phyloP scores from a whole-genome alignment of 2,888 invertebrate genomes.

The Diarsia rubi region DNA sequence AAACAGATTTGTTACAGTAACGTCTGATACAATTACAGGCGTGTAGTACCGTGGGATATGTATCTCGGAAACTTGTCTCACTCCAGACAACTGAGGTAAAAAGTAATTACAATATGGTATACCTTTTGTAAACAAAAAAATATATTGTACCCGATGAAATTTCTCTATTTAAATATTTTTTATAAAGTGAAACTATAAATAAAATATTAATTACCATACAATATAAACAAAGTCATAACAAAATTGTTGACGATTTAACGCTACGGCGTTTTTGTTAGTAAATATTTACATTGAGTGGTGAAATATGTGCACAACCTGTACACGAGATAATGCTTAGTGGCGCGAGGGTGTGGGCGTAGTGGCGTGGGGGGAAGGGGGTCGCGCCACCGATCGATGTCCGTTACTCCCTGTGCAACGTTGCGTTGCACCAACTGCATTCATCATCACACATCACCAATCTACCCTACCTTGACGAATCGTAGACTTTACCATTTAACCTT shows the following conservation, averaged over 20 bases:
- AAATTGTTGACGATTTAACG: conserved; percentile 5
- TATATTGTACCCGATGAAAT: background rate
- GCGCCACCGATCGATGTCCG: conserved; percentile 84
- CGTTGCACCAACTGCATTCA: conserved; percentile 82
- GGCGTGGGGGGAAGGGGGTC: conserved; percentile 59
- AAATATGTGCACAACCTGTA: conserved; percentile 70
- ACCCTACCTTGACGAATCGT: conserved; percentile 21
- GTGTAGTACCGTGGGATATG: background rate
- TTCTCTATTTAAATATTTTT: background rate
- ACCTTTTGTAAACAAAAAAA: background rate
- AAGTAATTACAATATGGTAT: background rate
- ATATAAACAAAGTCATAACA: background rate
- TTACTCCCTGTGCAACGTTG: conserved; percentile 80
- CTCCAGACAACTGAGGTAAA: background rate
- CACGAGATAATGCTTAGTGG: conserved; percentile 81
- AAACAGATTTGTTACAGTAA: conserved; percentile 21
- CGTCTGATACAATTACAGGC: conserved; percentile 16
- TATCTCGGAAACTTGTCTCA: conserved; percentile 4
- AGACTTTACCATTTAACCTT: no score
- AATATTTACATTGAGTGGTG: conserved; percentile 48
- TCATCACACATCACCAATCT: conserved; percentile 63
- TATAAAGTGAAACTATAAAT: background rate
- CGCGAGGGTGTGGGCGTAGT: conserved; percentile 64
- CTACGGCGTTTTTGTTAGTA: conserved; percentile 30
- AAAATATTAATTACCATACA: background rate